A percentile compares a stretch with the other conserved stretches of the same genome.
Conservation (phyloP, 2,888 invertebrate genomes). For the Sphecodes monilicornis region DNA sequence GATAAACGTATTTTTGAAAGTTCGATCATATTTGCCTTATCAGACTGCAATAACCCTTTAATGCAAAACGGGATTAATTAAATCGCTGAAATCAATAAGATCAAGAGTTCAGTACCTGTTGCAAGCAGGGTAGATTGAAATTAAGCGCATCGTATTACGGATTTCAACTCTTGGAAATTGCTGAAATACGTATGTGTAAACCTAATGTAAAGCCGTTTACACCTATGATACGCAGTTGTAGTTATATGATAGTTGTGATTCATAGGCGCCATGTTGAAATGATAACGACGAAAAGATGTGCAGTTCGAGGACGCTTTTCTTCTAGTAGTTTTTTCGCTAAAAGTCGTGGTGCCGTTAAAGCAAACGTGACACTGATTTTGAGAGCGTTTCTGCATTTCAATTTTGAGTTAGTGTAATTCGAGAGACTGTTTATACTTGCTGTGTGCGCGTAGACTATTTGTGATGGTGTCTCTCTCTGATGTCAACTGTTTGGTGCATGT, state of each 20-base stretch:
- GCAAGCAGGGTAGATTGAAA: background rate
- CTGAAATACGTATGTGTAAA: background rate
- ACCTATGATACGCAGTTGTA: background rate
- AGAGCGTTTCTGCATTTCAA: background rate
- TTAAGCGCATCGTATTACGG: background rate
- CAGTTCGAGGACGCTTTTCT: background rate
- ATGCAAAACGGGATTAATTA: background rate
- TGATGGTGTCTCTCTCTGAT: too few species aligned
- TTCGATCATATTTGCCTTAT: background rate
- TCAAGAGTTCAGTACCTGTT: background rate
- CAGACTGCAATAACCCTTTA: background rate
- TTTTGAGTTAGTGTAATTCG: background rate
- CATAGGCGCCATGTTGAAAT: background rate
- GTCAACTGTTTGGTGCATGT: too few species aligned
- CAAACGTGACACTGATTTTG: background rate
- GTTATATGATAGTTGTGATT: background rate
- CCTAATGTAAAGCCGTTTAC: background rate
- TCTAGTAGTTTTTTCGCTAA: background rate
- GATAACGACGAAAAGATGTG: background rate
- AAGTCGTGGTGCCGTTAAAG: background rate
- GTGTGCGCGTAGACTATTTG: too few species aligned
- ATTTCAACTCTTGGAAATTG: background rate
- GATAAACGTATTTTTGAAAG: too few species aligned
- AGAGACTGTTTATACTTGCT: too few species aligned
- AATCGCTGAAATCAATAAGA: background rate